Evolutionary conservation across 1,140 invertebrate species (phyloP).

Genomic region (Drosophila elegans): DNA sequence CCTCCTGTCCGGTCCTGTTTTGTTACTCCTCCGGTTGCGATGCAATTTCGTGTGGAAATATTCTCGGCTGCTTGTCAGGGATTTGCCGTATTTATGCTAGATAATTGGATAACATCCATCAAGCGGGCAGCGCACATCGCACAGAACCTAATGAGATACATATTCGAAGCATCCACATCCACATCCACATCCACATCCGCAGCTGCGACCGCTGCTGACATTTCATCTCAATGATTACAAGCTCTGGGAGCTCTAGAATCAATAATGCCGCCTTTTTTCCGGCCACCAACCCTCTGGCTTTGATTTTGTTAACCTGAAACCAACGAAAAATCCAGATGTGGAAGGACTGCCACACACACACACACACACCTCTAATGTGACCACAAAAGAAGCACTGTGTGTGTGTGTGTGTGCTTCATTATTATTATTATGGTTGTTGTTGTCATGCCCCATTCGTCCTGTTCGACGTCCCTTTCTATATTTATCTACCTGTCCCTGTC

Average conservation of each 20-base stretch:
- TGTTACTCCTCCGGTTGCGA: slow-evolving; percentile 32
- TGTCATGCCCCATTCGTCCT: slow-evolving; percentile 54
- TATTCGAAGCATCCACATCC: slow-evolving; percentile 2
- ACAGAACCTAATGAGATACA: slow-evolving; percentile 25
- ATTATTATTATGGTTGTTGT: slow-evolving; percentile 69
- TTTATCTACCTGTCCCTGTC: slow-evolving; percentile 35
- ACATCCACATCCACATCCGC: slow-evolving; percentile 11
- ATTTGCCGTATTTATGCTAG: slow-evolving; percentile 23
- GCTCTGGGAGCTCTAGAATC: slow-evolving; percentile 17
- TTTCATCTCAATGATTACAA: slow-evolving; percentile 44
- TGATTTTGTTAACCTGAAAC: slow-evolving; percentile 77
- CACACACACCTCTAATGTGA: slow-evolving; percentile 62
- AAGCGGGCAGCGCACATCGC: slow-evolving; percentile 1
- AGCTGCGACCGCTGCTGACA: slow-evolving; percentile 30
- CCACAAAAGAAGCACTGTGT: slow-evolving; percentile 32
- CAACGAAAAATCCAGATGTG: slow-evolving; percentile 60
- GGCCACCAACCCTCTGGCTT: slow-evolving; percentile 36
- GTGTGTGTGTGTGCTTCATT: slow-evolving; percentile 58
- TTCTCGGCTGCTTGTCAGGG: slow-evolving; percentile 6
- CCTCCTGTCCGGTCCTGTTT: slow-evolving; percentile 34
- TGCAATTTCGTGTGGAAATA: slow-evolving; percentile 39
- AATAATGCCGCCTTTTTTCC: slow-evolving; percentile 13
- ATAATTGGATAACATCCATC: slow-evolving; percentile 51
- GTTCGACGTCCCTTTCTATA: background rate
- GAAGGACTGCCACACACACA: slow-evolving; percentile 26